A percentile compares a stretch with the other conserved stretches of the same genome.
phyloP scores from a whole-genome alignment of 2,113 vertebrate species.

The Proterorhinus semilunaris region DNA sequence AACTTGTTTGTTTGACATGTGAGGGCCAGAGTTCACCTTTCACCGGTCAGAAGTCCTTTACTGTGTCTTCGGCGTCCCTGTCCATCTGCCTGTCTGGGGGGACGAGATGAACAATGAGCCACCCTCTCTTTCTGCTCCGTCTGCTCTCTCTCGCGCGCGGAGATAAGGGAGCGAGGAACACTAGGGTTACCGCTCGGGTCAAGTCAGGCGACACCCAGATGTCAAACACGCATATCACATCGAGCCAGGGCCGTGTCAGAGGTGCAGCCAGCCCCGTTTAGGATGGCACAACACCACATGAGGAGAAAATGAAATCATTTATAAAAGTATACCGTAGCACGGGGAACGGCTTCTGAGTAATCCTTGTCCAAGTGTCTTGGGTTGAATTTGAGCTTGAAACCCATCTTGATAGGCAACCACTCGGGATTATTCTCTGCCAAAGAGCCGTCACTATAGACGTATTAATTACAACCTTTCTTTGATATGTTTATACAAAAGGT shows the following conservation, averaged over 20 bases:
- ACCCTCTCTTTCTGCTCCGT: constrained; percentile 26
- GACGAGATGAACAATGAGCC: constrained; percentile 47
- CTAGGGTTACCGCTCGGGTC: constrained; percentile 59
- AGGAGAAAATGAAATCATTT: constrained; percentile 45
- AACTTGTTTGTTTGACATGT: not conserved
- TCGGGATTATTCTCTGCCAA: constrained; percentile 31
- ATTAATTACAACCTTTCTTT: constrained; percentile 33
- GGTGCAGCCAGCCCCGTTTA: constrained; percentile 18
- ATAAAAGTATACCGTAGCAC: constrained; percentile 47
- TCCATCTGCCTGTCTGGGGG: not conserved
- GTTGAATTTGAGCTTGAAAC: constrained; percentile 64
- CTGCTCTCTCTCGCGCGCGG: not conserved
- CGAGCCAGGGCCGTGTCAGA: constrained; percentile 33
- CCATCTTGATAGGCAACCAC: constrained; percentile 45
- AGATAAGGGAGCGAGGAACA: constrained; percentile 61
- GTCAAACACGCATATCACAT: constrained; percentile 49
- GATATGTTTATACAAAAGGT: constrained; percentile 22
- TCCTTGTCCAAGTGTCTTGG: constrained; percentile 43
- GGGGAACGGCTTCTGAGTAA: constrained; percentile 35
- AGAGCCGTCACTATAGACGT: constrained; percentile 25
- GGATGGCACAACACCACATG: constrained; percentile 6
- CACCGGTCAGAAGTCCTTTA: not conserved
- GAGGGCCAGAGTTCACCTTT: not conserved
- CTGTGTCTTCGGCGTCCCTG: not conserved
- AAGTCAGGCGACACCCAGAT: constrained; percentile 68